Evolutionary conservation across 2,113 vertebrate species (phyloP), one percentile per base, ranked within the genome.

Genomic region (Myotis lucifugus): DNA sequence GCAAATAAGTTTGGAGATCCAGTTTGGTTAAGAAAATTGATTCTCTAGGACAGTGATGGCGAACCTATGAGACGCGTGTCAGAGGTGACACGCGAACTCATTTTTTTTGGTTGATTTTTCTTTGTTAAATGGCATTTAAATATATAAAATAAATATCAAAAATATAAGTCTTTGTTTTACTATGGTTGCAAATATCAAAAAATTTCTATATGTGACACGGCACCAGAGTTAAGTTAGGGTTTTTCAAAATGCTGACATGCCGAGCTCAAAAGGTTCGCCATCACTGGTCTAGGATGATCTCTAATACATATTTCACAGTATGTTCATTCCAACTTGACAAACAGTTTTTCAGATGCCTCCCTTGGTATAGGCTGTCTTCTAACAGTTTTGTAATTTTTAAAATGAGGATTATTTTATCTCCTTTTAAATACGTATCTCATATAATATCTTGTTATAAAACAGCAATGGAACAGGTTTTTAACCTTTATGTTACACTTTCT

Each of bases 361-460:
- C 21, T 90, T 66, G 70, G 50, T 76, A 77, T 87, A 64, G 29
- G 87, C n/a, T 72, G 21, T 77, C 48, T 70, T 82, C 48, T 61
- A 34, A 46, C 9, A 23, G 19, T 29, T 15, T 90, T 72, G 46
- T 23, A 34, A 76, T 86, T 88, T 88, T 77, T 88, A 78, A 48
- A 93, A 54, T 73, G 87, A 52, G 6, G 27, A 81, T 95, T n/a
- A 50, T 25, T 88, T 76, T 29, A 54, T 90, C 8, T 86, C 54
- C 84, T 59, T 84, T 96, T 83, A 90, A 85, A 85, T 88, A 77
- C 56, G 15, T 73, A 14, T 6, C 18, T 83, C 34, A 37, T 50
- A 83, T 92, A 90, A 91, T 61, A 92, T 52, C 84, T 79, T 77
- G 32, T 67, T 87, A 40, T 54, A 90, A 72, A 73, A 17, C 18